phyloP scores from a whole-genome alignment of 2,113 vertebrate genomes.

The Macaca fascicularis region T2T-MFA8v1.1 NC_088384.1:4654501-4655000 shows the following conservation, averaged over 20 bases:
- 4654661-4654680: not conserved
- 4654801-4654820: conserved; percentile 64
- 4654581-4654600: rapidly evolving
- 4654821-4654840: conserved; percentile 72
- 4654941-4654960: conserved; percentile 84
- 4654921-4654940: conserved; percentile 82
- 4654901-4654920: conserved; percentile 87
- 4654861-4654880: conserved; percentile 87
- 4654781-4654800: conserved; percentile 46
- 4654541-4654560: rapidly evolving
- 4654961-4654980: conserved; percentile 81
- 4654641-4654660: rapidly evolving
- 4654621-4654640: rapidly evolving
- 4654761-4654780: not conserved
- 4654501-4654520: not conserved
- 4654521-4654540: too few relatives aligned
- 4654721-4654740: not conserved
- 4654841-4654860: conserved; percentile 82
- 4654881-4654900: conserved; percentile 86
- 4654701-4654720: not conserved
- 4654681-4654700: not conserved
- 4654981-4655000: conserved; percentile 82
- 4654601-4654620: rapidly evolving
- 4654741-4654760: not conserved
- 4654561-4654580: rapidly evolving